phyloP scores from a whole-genome alignment of 2,888 invertebrate genomes.

The Eupithecia subfuscata region DNA sequence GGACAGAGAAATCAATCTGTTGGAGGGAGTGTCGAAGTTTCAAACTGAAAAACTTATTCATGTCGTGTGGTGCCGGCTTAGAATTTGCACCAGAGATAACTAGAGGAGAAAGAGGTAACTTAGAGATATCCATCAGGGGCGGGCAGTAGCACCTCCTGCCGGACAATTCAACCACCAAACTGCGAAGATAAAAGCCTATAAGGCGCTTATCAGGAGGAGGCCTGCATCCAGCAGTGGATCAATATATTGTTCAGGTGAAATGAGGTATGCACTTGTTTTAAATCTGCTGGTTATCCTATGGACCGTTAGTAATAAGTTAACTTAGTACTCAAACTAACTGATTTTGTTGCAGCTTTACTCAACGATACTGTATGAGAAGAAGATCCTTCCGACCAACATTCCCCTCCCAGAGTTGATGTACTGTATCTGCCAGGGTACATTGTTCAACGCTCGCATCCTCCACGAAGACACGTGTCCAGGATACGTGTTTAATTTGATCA shows the following conservation, averaged over 20 bases:
- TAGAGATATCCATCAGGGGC: no score
- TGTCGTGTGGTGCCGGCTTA: no score
- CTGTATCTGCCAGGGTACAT: slow-evolving; percentile 76
- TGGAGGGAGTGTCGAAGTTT: not conserved
- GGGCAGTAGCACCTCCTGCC: no score
- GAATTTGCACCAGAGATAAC: no score
- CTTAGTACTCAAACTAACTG: not conserved
- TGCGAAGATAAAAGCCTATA: no score
- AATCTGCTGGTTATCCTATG: no score
- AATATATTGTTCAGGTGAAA: no score
- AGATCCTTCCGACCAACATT: slow-evolving; percentile 67
- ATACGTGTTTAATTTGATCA: slow-evolving; percentile 78
- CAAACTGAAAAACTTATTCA: not conserved
- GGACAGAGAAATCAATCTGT: not conserved
- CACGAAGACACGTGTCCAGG: slow-evolving; percentile 76
- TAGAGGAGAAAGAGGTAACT: no score
- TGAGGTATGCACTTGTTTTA: no score
- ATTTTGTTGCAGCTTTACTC: slow-evolving; percentile 66
- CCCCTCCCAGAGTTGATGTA: slow-evolving; percentile 76
- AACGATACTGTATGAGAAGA: slow-evolving; percentile 76
- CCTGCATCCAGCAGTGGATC: no score
- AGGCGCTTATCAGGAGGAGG: no score
- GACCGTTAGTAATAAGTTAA: not conserved
- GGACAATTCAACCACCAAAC: no score
- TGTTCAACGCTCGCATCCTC: slow-evolving; percentile 77